These are phyloP conservation scores for Parnassius mnemosyne DNA, from an alignment of 2,888 invertebrate species.

Conservation along the genomic window DNA sequence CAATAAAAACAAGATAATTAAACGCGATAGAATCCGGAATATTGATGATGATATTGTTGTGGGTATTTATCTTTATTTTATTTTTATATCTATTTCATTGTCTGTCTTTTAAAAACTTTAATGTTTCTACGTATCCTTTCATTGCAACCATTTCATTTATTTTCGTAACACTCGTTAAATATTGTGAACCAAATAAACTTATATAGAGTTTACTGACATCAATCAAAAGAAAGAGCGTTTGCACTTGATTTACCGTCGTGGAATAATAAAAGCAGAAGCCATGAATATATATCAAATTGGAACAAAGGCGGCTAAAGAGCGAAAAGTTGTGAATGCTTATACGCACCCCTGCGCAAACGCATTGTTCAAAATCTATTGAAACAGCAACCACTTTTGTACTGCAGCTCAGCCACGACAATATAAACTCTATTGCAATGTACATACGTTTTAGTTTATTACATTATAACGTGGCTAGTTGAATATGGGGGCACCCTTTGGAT, in stretches of 20 bases:
- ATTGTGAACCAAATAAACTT: conserved; percentile 7
- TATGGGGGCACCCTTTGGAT: conserved; percentile 70
- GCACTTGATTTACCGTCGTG: conserved; percentile 69
- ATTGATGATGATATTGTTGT: too few relatives aligned
- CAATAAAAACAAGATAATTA: too few relatives aligned
- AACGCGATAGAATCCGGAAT: too few relatives aligned
- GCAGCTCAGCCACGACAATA: conserved; percentile 25
- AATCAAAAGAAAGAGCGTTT: conserved; percentile 50
- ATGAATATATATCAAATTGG: conserved; percentile 80
- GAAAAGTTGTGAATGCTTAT: conserved; percentile 75
- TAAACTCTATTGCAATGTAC: conserved; percentile 30
- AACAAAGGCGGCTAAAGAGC: conserved; percentile 77
- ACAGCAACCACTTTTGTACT: conserved; percentile 32
- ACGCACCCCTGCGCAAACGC: conserved; percentile 58
- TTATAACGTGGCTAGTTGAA: conserved; percentile 32
- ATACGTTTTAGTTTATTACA: background rate
- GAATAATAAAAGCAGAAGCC: conserved; percentile 69
- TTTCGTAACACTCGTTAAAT: background rate
- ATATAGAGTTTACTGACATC: conserved; percentile 31
- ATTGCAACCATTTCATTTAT: too few relatives aligned
- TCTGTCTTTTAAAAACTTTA: too few relatives aligned
- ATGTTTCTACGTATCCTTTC: too few relatives aligned
- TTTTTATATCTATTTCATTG: too few relatives aligned
- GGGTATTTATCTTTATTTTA: too few relatives aligned
- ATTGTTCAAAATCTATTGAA: conserved; percentile 52